phyloP scores from a whole-genome alignment of 1,140 invertebrate genomes.

The Drosophila takahashii region DNA sequence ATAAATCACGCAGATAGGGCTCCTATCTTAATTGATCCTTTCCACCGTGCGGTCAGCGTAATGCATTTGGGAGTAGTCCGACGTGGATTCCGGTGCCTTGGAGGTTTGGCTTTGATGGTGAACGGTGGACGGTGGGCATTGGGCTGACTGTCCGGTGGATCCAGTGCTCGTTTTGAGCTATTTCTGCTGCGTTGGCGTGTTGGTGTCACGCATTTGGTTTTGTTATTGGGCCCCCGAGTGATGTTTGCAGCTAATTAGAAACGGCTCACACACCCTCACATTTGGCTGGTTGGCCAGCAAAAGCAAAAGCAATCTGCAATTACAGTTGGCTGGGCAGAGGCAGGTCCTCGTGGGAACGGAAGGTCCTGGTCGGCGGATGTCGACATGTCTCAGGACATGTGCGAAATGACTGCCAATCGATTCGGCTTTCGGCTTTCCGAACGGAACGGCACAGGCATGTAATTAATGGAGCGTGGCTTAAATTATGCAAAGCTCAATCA shows the following conservation, averaged over 20 bases:
- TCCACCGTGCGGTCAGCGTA: constrained; percentile 28
- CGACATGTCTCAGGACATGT: constrained; percentile 2
- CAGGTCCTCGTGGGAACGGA: not conserved
- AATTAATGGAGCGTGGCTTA: constrained; percentile 59
- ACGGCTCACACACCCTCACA: constrained; percentile 32
- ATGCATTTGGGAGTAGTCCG: constrained; percentile 41
- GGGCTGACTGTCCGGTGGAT: constrained; percentile 10
- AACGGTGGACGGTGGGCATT: not conserved
- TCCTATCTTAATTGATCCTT: not conserved
- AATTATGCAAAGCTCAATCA: constrained; percentile 74
- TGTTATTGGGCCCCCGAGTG: constrained; percentile 71
- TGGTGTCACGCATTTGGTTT: constrained; percentile 52
- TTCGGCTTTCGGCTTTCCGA: constrained; percentile 15
- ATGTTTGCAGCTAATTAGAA: constrained; percentile 74
- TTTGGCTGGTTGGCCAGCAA: not conserved
- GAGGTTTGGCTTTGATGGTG: constrained; percentile 14
- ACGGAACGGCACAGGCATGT: constrained; percentile 10
- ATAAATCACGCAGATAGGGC: not conserved
- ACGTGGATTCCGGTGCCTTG: constrained; percentile 10
- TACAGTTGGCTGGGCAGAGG: constrained; percentile 41
- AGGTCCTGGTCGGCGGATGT: constrained; percentile 11
- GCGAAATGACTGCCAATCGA: constrained; percentile 52
- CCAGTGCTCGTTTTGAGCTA: constrained; percentile 21
- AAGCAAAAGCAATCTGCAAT: constrained; percentile 58
- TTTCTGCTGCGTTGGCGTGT: constrained; percentile 50